Percentiles rank a stretch among this genome's conserved stretches.
Conservation (phyloP, 35 echinoderm and acorn worm species). For the Strongylocentrotus purpuratus region DNA sequence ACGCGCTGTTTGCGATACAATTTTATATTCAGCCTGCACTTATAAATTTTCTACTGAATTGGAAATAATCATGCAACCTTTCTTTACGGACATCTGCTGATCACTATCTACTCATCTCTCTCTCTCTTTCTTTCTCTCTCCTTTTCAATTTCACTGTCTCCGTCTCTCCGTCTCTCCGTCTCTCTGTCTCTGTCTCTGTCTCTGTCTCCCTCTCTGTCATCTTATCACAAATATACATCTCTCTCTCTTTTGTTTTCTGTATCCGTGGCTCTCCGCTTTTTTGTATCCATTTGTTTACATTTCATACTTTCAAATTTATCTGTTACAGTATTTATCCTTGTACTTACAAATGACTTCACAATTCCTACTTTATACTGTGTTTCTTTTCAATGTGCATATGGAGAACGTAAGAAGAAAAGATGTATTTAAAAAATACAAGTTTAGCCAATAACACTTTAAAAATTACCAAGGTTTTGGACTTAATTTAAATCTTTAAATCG, state of each 20-base stretch:
- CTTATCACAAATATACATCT: not conserved
- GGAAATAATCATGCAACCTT: not conserved
- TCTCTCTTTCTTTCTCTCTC: not conserved
- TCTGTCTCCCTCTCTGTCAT: not conserved
- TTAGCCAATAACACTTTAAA: no score
- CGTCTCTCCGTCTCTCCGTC: not conserved
- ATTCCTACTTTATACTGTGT: no score
- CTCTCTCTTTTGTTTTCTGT: not conserved
- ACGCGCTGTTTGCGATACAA: not conserved
- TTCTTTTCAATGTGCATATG: no score
- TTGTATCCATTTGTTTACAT: not conserved
- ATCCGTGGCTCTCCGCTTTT: not conserved
- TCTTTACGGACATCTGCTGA: not conserved
- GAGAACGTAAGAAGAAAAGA: no score
- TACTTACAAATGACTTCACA: no score
- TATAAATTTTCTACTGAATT: not conserved
- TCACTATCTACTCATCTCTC: not conserved
- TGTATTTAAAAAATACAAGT: no score
- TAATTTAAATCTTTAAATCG: no score
- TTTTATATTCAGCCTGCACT: not conserved
- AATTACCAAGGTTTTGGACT: no score
- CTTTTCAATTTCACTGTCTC: not conserved
- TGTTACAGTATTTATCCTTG: no score
- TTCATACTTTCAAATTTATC: no score
- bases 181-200: not conserved